Evolutionary conservation across 2,888 invertebrate genomes (phyloP), one percentile per base, ranked within the genome.

Genomic region (Amphimallon solstitiale): DNA sequence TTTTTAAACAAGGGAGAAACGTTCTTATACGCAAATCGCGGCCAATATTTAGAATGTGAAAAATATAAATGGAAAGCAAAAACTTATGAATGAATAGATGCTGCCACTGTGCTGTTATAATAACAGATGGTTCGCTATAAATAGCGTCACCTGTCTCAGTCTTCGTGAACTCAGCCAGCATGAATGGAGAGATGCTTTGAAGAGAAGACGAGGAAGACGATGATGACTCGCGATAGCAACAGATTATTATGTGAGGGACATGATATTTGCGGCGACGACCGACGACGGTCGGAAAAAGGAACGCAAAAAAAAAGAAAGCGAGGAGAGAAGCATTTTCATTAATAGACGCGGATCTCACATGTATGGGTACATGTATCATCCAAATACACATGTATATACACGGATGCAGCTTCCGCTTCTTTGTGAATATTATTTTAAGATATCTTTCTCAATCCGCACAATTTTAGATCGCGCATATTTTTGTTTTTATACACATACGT

Each of bases 181-280:
- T 59, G 56, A 59, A 59, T 59, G 56, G 43, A 59, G n/a, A n/a
- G n/a, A n/a, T n/a, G 15, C 43, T 43, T 45, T 59, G 56, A 59
- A 59, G 43, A 40, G 43, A n/a, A n/a, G n/a, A n/a, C n/a, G n/a
- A n/a, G n/a, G n/a, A n/a, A n/a, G n/a, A n/a, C n/a, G n/a, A n/a
- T n/a, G n/a, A 15, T 29, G 56, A 14, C 29, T 29, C 29, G 21
- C 40, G 43, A 59, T 59, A 4, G 56, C 43, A 59, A 45, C 43
- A 43, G 56, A 59, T 59, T 59, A 45, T 45, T 15, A 59, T 34
- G 56, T 29, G 29, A 9, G 29, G 56, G 43, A 29, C 23, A 43
- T 59, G 43, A 59, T 59, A 59, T 59, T 59, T 59, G 56, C 56
- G 43, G 56, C 56, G n/a, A n/a, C n/a, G n/a, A n/a, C n/a, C n/a